Percentiles rank a stretch among this genome's conserved stretches.
phyloP scores from a whole-genome alignment of 2,888 invertebrate species.

The Vannuccia rotundouncinata region DNA sequence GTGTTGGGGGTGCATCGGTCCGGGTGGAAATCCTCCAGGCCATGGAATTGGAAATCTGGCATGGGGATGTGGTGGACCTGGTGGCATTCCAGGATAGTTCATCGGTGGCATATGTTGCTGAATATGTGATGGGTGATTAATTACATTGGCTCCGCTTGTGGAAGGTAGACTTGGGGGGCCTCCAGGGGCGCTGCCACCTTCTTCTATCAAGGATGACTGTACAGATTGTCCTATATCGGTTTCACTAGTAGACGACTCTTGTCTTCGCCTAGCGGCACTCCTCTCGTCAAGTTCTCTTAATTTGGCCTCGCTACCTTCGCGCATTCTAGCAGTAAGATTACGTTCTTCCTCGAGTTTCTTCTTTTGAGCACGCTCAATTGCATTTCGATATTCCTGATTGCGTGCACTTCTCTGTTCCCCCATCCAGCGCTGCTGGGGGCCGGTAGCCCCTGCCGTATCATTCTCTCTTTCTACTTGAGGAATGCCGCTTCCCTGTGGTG shows the following conservation, averaged over 20 bases:
- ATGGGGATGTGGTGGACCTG: neutral
- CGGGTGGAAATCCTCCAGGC: neutral
- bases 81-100: neutral
- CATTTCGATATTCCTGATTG: conserved; percentile 21
- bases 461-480: neutral
- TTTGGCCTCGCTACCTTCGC: conserved; percentile 1
- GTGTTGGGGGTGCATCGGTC: neutral
- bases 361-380: conserved; percentile 32
- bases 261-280: neutral
- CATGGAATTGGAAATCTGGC: neutral
- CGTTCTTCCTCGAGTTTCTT: conserved; percentile 18
- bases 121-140: neutral
- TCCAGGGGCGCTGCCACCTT: neutral
- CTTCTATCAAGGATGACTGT: neutral
- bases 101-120: neutral
- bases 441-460: neutral
- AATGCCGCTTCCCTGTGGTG: neutral
- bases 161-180: neutral
- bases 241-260: neutral
- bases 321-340: conserved; percentile 2
- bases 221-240: neutral
- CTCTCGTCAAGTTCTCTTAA: neutral
- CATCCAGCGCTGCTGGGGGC: conserved; percentile 8
- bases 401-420: conserved; percentile 30
- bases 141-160: neutral